These are phyloP conservation scores for Trematocara macrostoma DNA, from an alignment of 2,113 vertebrate species.

Conservation along the genomic window DNA sequence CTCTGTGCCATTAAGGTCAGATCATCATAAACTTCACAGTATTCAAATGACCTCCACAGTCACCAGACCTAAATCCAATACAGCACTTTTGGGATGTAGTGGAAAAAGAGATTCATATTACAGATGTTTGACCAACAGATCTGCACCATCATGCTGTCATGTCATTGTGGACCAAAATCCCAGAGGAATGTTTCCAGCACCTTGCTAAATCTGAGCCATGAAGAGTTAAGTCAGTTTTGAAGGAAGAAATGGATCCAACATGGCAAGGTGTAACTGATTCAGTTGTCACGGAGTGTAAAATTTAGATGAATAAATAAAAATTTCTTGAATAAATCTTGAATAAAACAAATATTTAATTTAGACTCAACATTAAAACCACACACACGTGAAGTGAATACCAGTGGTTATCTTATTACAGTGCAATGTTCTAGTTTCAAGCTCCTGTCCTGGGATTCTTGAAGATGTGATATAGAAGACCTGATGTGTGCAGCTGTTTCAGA, in stretches of 20 bases:
- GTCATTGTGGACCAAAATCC: neutral
- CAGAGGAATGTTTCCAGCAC: neutral
- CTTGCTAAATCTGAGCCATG: rapidly evolving
- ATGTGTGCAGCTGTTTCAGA: neutral
- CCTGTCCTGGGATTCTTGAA: neutral
- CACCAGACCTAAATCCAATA: neutral
- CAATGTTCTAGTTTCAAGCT: neutral
- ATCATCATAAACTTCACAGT: neutral
- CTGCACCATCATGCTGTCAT: neutral
- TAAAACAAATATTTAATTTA: neutral
- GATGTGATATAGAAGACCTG: neutral
- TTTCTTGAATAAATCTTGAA: neutral
- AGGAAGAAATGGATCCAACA: neutral
- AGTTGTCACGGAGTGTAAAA: neutral
- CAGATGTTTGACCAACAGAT: neutral
- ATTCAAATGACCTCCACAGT: neutral
- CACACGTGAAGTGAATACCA: neutral
- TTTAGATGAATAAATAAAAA: neutral
- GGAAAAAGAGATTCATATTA: neutral
- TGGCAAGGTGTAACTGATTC: rapidly evolving
- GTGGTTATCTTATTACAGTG: neutral
- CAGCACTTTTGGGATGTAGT: neutral
- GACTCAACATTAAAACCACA: neutral
- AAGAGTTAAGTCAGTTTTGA: neutral
- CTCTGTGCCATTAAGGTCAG: neutral